Conservation (phyloP, 2,113 vertebrate species). For the Oxyruncus cristatus region DNA sequence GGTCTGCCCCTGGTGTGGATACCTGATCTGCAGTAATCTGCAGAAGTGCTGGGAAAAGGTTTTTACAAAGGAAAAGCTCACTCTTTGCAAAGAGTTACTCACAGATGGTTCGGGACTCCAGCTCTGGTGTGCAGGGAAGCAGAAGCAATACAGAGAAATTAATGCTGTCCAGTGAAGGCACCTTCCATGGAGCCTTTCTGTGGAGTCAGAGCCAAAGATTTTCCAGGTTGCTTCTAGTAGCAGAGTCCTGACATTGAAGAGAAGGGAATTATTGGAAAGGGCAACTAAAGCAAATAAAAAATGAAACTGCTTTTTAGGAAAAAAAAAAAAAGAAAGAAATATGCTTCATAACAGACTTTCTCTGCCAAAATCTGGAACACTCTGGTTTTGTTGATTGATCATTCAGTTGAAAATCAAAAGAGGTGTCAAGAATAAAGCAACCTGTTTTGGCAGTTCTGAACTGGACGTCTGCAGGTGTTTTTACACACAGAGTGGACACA, state of each 20-base stretch:
- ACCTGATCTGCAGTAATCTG: not conserved
- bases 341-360: not conserved
- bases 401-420: not conserved
- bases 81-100: not conserved
- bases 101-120: not conserved
- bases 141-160: not conserved
- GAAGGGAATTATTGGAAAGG: not conserved
- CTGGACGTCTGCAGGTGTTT: not conserved
- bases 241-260: not conserved
- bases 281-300: not conserved
- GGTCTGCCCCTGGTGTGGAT: not conserved
- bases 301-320: not conserved
- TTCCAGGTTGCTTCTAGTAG: not conserved
- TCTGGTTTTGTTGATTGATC: not conserved
- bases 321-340: not conserved
- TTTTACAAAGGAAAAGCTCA: not conserved
- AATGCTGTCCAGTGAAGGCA: not conserved
- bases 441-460: not conserved
- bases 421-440: not conserved
- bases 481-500: not conserved
- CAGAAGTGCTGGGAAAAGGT: not conserved
- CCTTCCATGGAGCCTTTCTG: not conserved
- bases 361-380: not conserved
- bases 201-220: not conserved
- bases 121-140: not conserved